Percentiles rank a stretch among this genome's conserved stretches.
Conservation (phyloP, 2,888 invertebrate species). For the Physocephala rufipes region DNA sequence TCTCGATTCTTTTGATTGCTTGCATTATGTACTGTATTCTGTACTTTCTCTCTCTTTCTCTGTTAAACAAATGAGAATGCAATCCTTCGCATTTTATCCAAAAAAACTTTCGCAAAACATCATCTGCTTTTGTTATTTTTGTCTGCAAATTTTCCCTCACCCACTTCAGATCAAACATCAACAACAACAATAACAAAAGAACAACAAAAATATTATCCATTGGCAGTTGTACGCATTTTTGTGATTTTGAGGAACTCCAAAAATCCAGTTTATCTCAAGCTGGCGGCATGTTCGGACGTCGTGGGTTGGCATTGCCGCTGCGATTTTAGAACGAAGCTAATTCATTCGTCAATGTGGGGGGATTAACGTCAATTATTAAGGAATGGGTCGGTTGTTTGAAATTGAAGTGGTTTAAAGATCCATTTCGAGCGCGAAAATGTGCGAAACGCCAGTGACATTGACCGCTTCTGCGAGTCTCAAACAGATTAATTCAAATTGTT, state of each 20-base stretch:
- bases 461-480: neutral
- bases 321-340: conserved; percentile 40
- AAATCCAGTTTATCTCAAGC: conserved; percentile 66
- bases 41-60: neutral
- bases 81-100: too few species aligned
- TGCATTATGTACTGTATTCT: too few species aligned
- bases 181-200: conserved; percentile 20
- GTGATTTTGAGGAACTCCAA: conserved; percentile 51
- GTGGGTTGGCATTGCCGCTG: neutral
- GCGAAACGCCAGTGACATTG: neutral
- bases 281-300: conserved; percentile 63
- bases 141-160: conserved; percentile 31
- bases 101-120: too few species aligned
- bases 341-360: conserved; percentile 1
- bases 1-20: too few species aligned
- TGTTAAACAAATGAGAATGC: conserved; percentile 7
- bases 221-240: conserved; percentile 43
- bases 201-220: conserved; percentile 24
- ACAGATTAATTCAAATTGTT: too few species aligned
- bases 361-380: too few species aligned
- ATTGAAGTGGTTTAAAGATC: too few species aligned
- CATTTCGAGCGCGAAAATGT: neutral
- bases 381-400: too few species aligned
- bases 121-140: conserved; percentile 9
- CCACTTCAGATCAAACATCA: too few species aligned